Evolutionary conservation across 2,888 invertebrate species (phyloP).

Genomic region (Sinodicranocentrus sp.): DNA sequence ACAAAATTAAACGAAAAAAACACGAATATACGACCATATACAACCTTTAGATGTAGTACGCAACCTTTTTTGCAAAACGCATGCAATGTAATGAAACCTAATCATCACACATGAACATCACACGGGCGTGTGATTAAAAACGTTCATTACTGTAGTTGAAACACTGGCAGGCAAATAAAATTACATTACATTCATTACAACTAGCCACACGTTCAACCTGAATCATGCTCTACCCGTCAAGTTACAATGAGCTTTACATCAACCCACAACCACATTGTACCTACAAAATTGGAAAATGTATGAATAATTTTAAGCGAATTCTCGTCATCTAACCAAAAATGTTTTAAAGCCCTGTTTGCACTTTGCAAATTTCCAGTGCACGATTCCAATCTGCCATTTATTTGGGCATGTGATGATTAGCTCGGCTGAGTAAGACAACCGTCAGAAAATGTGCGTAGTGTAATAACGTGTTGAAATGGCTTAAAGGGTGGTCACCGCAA

Average conservation of each 20-base stretch:
- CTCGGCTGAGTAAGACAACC: neutral
- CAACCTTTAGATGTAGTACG: too few species aligned
- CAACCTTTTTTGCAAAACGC: neutral
- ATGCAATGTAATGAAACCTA: conserved; percentile 14
- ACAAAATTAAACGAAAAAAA: too few species aligned
- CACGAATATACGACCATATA: too few species aligned
- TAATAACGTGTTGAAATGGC: conserved; percentile 39
- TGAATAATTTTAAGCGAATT: conserved; percentile 18
- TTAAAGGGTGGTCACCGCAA: conserved; percentile 33
- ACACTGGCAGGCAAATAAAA: conserved; percentile 17
- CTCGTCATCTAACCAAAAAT: conserved; percentile 22
- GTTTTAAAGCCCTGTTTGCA: neutral
- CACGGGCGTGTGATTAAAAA: conserved; percentile 19
- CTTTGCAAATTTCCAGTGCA: conserved; percentile 40
- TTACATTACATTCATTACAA: conserved; percentile 10
- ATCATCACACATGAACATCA: neutral
- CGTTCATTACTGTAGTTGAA: neutral
- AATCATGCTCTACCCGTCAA: conserved; percentile 12
- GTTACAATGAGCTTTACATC: neutral
- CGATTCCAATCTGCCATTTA: conserved; percentile 32
- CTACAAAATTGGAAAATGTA: conserved; percentile 6
- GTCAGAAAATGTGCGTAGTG: neutral
- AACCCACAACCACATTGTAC: conserved; percentile 21
- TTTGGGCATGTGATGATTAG: conserved; percentile 41
- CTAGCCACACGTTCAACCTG: conserved; percentile 10